A percentile compares a stretch with the other conserved stretches of the same genome.
Evolutionary conservation across 2,113 vertebrate genomes (phyloP).

Genomic region (Dromas ardeola): DNA sequence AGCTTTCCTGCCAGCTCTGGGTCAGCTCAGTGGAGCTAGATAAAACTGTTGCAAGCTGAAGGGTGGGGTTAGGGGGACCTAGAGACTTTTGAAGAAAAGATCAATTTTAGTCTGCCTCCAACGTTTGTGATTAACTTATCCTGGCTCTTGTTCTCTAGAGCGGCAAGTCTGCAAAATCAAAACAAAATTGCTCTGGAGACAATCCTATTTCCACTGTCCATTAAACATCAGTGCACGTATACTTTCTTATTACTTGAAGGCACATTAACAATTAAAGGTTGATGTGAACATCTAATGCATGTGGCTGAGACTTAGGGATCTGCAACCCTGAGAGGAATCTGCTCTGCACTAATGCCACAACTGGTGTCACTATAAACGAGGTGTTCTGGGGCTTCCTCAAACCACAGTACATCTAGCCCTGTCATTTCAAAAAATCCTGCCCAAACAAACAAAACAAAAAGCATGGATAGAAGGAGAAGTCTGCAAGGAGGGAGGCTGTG

Average conservation of each 20-base stretch:
- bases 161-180: neutral
- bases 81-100: neutral
- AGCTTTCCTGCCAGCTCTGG: neutral
- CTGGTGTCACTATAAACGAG: neutral
- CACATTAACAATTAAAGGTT: neutral
- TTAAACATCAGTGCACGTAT: neutral
- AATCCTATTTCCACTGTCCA: neutral
- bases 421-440: neutral
- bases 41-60: neutral
- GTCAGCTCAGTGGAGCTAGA: neutral
- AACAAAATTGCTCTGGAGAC: neutral
- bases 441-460: neutral
- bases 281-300: neutral
- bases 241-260: neutral
- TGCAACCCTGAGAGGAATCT: neutral
- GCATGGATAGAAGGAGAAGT: neutral
- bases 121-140: neutral
- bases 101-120: neutral
- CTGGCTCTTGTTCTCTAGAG: neutral
- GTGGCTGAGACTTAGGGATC: neutral
- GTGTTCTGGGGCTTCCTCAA: neutral
- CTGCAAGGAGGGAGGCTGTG: neutral
- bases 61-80: neutral
- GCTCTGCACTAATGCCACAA: neutral
- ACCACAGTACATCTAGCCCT: neutral